A percentile compares a stretch with the other conserved stretches of the same genome.
Conservation (phyloP, 2,888 invertebrate genomes). For the Hedychridium roseum region DNA sequence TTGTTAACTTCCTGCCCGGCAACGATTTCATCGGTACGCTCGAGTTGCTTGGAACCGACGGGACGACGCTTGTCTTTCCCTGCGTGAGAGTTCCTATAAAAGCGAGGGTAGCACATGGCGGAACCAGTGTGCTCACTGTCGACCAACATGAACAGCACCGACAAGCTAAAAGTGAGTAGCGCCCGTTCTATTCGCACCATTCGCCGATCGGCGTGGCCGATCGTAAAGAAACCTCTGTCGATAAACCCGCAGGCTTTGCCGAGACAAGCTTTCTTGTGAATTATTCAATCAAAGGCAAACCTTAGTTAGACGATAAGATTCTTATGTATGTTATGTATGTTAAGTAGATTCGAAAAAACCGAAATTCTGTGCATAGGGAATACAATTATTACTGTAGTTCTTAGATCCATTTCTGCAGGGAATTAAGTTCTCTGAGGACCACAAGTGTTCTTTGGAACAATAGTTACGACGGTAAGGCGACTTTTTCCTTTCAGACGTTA, state of each 20-base stretch:
- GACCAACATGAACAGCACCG: constrained; percentile 60
- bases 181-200: too few relatives aligned
- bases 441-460: too few relatives aligned
- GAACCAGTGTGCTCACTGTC: constrained; percentile 59
- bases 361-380: too few relatives aligned
- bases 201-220: too few relatives aligned
- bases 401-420: too few relatives aligned
- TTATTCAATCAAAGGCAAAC: neutral
- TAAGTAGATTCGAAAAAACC: neutral
- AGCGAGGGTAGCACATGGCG: constrained; percentile 57
- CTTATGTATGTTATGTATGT: neutral
- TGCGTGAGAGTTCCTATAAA: constrained; percentile 58
- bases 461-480: too few relatives aligned
- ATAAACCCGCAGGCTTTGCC: neutral
- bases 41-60: constrained; percentile 38
- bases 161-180: constrained; percentile 61
- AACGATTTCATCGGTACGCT: constrained; percentile 47
- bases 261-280: neutral
- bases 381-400: too few relatives aligned
- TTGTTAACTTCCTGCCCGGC: constrained; percentile 45
- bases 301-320: neutral
- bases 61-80: constrained; percentile 35
- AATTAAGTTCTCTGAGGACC: too few relatives aligned
- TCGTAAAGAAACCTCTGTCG: too few relatives aligned
- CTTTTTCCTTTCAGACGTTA: constrained; percentile 50